Evolutionary conservation across 2,888 invertebrate species (phyloP).

Genomic region (Sicus ferrugineus): DNA sequence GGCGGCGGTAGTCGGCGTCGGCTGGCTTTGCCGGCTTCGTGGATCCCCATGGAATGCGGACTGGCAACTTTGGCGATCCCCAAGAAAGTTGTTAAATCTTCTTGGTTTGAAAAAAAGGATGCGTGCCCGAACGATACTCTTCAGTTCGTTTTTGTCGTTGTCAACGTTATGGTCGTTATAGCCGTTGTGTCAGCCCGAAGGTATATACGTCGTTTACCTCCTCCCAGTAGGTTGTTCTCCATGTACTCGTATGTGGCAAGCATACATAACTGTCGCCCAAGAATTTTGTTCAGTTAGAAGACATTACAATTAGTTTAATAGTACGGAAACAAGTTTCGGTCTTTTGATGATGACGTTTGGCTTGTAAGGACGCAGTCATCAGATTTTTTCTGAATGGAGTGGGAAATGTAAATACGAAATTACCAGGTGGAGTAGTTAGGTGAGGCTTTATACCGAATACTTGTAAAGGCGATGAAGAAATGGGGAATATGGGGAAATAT

Average conservation of each 20-base stretch:
- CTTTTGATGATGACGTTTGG: background rate
- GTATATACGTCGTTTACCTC: background rate
- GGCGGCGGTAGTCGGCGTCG: background rate
- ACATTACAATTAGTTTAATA: background rate
- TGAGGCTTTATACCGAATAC: too few relatives aligned
- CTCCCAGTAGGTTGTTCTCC: background rate
- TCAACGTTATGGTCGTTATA: background rate
- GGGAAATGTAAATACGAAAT: too few relatives aligned
- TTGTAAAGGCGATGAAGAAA: too few relatives aligned
- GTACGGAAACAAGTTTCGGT: background rate
- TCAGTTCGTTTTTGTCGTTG: background rate
- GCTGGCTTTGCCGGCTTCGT: constrained; percentile 30
- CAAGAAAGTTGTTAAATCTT: constrained; percentile 32
- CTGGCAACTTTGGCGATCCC: constrained; percentile 35
- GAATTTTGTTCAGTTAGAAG: background rate
- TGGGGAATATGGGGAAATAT: too few relatives aligned
- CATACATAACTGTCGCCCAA: background rate
- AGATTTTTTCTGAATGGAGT: too few relatives aligned
- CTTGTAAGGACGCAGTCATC: background rate
- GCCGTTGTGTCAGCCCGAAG: background rate
- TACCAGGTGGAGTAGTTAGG: too few relatives aligned
- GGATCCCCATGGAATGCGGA: constrained; percentile 37
- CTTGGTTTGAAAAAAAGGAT: constrained; percentile 25
- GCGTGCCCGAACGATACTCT: background rate
- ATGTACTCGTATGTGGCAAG: background rate